Percentiles rank a stretch among this genome's conserved stretches.
Evolutionary conservation across 1,140 invertebrate species (phyloP).

Genomic region (Cotesia vestalis): DNA sequence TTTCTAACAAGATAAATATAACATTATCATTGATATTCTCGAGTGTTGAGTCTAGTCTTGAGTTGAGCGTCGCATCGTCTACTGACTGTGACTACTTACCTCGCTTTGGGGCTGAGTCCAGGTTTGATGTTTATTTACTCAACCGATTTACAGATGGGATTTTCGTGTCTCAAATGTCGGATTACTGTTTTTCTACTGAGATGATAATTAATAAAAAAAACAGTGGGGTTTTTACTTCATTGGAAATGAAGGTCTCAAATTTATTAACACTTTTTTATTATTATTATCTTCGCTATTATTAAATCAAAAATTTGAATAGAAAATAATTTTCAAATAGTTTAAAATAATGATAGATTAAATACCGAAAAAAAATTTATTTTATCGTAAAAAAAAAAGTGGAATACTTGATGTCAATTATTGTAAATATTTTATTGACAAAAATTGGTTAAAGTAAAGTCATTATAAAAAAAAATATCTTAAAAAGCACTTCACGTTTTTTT

Average conservation of each 20-base stretch:
- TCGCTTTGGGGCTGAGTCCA: not conserved
- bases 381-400: not conserved
- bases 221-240: no score
- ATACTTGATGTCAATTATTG: not conserved
- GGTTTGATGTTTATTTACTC: constrained; percentile 42
- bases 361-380: no score
- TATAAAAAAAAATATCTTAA: no score
- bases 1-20: constrained; percentile 13
- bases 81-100: constrained; percentile 8
- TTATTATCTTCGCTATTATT: no score
- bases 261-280: no score
- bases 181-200: constrained; percentile 48
- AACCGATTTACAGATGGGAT: constrained; percentile 50
- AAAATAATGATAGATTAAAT: no score
- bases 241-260: no score
- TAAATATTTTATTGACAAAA: not conserved
- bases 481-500: no score
- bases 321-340: no score
- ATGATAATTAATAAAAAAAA: not conserved
- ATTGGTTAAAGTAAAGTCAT: no score
- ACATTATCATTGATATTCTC: no score
- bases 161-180: constrained; percentile 48
- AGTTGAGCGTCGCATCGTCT: constrained; percentile 13
- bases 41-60: not conserved
- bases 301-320: no score